These are phyloP conservation scores for Pituophis catenifer DNA, from an alignment of 2,113 vertebrate species.

Conservation along the genomic window DNA sequence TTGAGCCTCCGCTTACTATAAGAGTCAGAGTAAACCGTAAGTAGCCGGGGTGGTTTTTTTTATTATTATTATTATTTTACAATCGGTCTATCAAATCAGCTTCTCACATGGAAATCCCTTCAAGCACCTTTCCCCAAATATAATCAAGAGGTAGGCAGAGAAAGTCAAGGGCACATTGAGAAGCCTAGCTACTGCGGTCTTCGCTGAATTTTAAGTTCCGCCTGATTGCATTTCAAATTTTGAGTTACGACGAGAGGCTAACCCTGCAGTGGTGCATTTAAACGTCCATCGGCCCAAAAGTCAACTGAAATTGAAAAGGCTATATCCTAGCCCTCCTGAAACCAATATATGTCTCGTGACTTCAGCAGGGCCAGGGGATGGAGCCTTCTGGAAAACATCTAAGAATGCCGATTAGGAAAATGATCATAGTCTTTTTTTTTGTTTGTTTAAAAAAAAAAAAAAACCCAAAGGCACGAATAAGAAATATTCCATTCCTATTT, in stretches of 20 bases:
- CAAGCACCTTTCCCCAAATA: background rate
- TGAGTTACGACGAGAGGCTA: background rate
- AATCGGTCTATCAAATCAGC: background rate
- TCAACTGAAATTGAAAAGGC: conserved; percentile 14
- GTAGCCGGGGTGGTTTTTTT: too few species aligned
- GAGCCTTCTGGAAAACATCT: conserved; percentile 22
- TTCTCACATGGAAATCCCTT: background rate
- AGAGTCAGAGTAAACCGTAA: background rate
- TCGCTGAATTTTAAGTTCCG: conserved; percentile 14
- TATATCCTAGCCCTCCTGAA: conserved; percentile 37
- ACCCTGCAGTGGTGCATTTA: conserved; percentile 33
- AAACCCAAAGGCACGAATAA: conserved; percentile 31
- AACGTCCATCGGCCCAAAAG: background rate
- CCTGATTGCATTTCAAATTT: background rate
- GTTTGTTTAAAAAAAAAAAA: background rate
- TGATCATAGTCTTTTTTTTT: background rate
- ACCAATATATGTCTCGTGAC: conserved; percentile 12
- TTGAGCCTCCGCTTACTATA: rapidly evolving
- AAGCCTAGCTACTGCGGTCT: background rate
- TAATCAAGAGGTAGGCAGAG: background rate
- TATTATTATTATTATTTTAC: rapidly evolving
- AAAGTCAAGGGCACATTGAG: background rate
- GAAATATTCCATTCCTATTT: background rate
- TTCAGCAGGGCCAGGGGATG: background rate
- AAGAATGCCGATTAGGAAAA: conserved; percentile 14